Evolutionary conservation across 1,140 invertebrate species (phyloP), one percentile per base, ranked within the genome.

Genomic region (Drosophila parabipectinata): DNA sequence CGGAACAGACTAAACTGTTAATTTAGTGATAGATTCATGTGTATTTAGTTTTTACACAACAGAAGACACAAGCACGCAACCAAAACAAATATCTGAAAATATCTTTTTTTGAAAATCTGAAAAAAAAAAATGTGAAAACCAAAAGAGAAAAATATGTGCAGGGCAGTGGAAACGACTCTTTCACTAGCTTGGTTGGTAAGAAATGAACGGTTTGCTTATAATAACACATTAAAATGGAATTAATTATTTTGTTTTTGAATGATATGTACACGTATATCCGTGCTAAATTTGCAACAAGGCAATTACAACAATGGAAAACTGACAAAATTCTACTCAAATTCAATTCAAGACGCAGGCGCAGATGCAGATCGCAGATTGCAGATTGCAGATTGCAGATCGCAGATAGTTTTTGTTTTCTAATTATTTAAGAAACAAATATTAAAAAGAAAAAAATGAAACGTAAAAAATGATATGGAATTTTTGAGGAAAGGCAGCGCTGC

Each of bases 191-290:
- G 83, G 75, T 82, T 87, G 83, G 83, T 79, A 88, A 72, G 71
- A 87, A 87, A 82, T 68, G 56, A 79, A 87, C 78, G 79, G 83
- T 88, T 82, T 88, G 78, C 82, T 78, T 87, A 77, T 81, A 73
- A 85, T 87, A 87, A 78, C 64, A 80, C 67, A 68, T 45, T 44
- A 44, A 44, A 64, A 47, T 32, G 45, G 10, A 66, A n/a, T 15
- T 44, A 14, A 18, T 10, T 14, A 41, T 44, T 15, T 44, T 47
- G 44, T 21, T 47, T 21, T 47, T 10, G 26, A 21, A 21, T 47
- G 18, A 47, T 47, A 47, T 47, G n/a, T 24, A 62, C 9, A 34
- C 28, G 9, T 47, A 34, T 52, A 67, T 18, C 34, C 34, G 34
- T 50, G 58, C 34, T 39, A 53, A 75, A 51, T 67, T 76, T 76